A percentile compares a stretch with the other conserved stretches of the same genome.
Evolutionary conservation across 2,797 vertebrate species (phyloP).

Genomic region (Poecilia gillii): DNA sequence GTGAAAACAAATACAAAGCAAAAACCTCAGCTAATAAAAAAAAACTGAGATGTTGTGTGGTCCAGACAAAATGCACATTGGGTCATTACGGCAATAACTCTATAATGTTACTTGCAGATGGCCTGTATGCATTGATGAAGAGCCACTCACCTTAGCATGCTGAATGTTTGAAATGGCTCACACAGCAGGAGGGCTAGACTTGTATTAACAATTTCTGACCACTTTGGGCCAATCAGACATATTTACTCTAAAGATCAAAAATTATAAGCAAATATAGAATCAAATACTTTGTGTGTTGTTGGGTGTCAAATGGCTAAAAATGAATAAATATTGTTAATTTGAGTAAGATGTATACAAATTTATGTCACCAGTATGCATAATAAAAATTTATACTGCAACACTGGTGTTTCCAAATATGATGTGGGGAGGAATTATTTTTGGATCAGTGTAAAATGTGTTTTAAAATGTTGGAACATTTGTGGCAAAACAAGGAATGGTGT

Average conservation of each 20-base stretch:
- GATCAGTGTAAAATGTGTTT: too few relatives aligned
- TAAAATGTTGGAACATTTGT: too few relatives aligned
- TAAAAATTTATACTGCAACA: too few relatives aligned
- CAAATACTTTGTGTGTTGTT: too few relatives aligned
- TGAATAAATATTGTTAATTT: too few relatives aligned
- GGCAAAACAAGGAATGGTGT: too few relatives aligned
- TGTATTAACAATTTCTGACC: background rate
- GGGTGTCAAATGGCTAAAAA: background rate
- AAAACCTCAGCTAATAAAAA: background rate
- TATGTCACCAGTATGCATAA: too few relatives aligned
- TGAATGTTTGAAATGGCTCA: background rate
- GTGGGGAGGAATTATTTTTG: too few relatives aligned
- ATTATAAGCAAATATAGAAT: too few relatives aligned
- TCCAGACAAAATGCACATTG: background rate
- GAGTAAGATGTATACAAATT: too few relatives aligned
- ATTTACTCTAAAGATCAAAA: too few relatives aligned
- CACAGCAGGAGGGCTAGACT: background rate
- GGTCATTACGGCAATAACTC: background rate
- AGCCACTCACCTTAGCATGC: background rate
- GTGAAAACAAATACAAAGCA: background rate
- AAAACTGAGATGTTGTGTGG: background rate
- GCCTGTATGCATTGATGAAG: background rate
- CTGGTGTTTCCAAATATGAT: too few relatives aligned
- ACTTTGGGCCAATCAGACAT: background rate
- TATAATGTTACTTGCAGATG: background rate